Evolutionary conservation across 2,797 vertebrate species (phyloP).

Genomic region (Coranthus polyacanthus): DNA sequence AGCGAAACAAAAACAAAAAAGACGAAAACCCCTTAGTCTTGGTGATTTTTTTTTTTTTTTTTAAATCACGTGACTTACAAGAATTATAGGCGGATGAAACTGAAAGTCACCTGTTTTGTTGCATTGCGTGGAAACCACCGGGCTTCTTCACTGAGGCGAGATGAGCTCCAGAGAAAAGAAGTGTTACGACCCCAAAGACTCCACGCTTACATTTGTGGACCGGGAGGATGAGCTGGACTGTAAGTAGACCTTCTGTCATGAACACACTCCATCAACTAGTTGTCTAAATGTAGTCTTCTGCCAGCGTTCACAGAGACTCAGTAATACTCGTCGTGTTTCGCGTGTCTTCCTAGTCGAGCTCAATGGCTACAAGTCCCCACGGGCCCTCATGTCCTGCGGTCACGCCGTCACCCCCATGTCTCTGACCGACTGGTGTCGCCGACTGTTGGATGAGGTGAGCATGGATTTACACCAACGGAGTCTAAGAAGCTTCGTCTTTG

Average conservation of each 20-base stretch:
- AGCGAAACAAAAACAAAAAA: too few species aligned
- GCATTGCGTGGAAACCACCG: neutral
- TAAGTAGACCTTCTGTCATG: constrained; percentile 29
- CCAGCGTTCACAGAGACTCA: too few species aligned
- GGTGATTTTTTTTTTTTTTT: too few species aligned
- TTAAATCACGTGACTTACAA: too few species aligned
- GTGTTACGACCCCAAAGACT: constrained; percentile 55
- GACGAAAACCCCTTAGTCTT: too few species aligned
- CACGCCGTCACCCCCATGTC: constrained; percentile 78
- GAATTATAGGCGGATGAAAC: too few species aligned
- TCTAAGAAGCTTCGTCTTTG: too few species aligned
- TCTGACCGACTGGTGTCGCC: constrained; percentile 73
- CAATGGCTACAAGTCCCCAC: constrained; percentile 26
- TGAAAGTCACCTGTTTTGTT: neutral
- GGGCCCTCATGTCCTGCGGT: constrained; percentile 79
- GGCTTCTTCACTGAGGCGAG: neutral
- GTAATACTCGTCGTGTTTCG: too few species aligned
- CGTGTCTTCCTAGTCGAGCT: constrained; percentile 30
- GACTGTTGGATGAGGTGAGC: constrained; percentile 65
- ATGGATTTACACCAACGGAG: too few species aligned
- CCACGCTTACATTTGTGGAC: constrained; percentile 59
- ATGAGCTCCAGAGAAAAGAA: constrained; percentile 39
- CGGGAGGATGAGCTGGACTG: constrained; percentile 61
- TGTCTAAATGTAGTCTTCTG: too few species aligned
- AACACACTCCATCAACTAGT: too few species aligned